Percentiles rank a stretch among this genome's conserved stretches.
phyloP scores from a whole-genome alignment of 23 tunicate species.

The Halocynthia aurantium region DNA sequence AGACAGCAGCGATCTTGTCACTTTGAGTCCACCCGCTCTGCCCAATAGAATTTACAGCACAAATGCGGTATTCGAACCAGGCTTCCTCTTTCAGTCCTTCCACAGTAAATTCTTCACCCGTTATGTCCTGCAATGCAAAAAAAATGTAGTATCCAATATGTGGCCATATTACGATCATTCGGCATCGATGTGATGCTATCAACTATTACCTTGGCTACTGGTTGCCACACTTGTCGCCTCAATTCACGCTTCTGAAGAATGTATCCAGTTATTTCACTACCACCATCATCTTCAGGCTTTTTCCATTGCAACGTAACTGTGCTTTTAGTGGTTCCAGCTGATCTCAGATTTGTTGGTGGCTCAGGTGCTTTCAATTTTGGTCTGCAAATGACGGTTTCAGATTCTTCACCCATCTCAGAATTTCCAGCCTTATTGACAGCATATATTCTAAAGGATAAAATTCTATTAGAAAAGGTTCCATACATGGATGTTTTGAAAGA shows the following conservation, averaged over 20 bases:
- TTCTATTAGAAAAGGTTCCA: background rate
- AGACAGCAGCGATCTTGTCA: slow-evolving; percentile 73
- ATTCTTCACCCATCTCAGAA: slow-evolving; percentile 69
- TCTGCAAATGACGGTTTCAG: slow-evolving; percentile 68
- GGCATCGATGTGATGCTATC: background rate
- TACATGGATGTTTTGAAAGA: background rate
- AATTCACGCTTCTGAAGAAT: slow-evolving; percentile 73
- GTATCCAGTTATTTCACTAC: slow-evolving; percentile 59
- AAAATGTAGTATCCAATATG: background rate
- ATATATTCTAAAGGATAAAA: slow-evolving; percentile 35
- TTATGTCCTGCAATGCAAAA: slow-evolving; percentile 32
- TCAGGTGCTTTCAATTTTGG: slow-evolving; percentile 79
- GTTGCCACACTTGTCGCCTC: slow-evolving; percentile 75
- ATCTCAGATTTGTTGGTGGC: slow-evolving; percentile 74
- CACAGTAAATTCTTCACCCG: slow-evolving; percentile 34
- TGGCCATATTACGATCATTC: background rate
- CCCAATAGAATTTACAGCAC: slow-evolving; percentile 68
- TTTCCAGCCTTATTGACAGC: slow-evolving; percentile 90
- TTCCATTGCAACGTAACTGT: slow-evolving; percentile 89
- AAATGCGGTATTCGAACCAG: slow-evolving; percentile 76
- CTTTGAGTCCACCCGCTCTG: slow-evolving; percentile 76
- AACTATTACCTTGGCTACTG: slow-evolving; percentile 42
- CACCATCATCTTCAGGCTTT: slow-evolving; percentile 77
- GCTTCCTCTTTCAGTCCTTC: slow-evolving; percentile 73
- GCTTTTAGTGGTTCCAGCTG: slow-evolving; percentile 78